Conservation (phyloP, 2,797 vertebrate species). For the Manis pentadactyla region DNA sequence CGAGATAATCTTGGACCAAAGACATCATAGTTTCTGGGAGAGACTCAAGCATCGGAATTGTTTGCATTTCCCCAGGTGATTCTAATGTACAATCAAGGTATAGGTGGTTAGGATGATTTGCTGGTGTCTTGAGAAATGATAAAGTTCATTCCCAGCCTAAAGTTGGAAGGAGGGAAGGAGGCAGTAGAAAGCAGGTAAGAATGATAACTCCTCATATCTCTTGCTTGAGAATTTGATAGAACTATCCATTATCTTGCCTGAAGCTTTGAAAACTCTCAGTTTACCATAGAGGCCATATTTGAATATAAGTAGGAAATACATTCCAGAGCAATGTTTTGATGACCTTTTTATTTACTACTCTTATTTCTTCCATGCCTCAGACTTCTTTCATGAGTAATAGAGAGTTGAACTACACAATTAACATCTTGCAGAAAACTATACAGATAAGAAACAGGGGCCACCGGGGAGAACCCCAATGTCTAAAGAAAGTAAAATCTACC, state of each 20-base stretch:
- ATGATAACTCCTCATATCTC: background rate
- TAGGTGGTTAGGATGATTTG: background rate
- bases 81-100: background rate
- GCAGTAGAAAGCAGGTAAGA: background rate
- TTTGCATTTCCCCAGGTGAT: background rate
- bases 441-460: background rate
- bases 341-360: slow-evolving; percentile 13
- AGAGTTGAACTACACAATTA: slow-evolving; percentile 25
- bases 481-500: background rate
- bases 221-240: background rate
- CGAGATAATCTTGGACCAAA: background rate
- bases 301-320: slow-evolving; percentile 15
- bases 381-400: background rate
- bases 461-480: background rate
- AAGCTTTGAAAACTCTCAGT: slow-evolving; percentile 27
- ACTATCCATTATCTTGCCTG: background rate
- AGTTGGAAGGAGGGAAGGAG: background rate
- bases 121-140: background rate
- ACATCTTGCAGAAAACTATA: slow-evolving; percentile 2
- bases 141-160: background rate
- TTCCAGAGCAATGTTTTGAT: slow-evolving; percentile 1
- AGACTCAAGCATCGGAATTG: background rate
- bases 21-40: background rate
- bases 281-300: background rate
- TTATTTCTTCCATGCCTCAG: background rate